These are phyloP conservation scores for Dicrostonyx torquatus DNA, from an alignment of 2,797 vertebrate species.

Conservation along the genomic window DNA sequence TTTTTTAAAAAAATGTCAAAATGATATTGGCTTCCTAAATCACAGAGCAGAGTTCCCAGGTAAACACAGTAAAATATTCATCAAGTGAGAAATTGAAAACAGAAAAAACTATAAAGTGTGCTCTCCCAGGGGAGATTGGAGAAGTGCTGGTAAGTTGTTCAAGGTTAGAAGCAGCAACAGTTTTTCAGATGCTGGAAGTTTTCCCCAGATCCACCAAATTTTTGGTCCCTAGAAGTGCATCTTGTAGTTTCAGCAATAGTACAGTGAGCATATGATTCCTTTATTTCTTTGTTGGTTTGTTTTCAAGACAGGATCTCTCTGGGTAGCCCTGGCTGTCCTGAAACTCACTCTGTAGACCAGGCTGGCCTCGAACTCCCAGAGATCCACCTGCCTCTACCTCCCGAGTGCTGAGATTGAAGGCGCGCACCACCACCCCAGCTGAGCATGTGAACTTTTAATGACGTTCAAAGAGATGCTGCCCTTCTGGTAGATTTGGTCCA, in stretches of 20 bases:
- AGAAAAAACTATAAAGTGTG: slow-evolving; percentile 8
- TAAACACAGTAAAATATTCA: slow-evolving; percentile 46
- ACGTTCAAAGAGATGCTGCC: neutral
- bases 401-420: neutral
- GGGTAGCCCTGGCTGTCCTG: neutral
- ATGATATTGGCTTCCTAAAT: slow-evolving; percentile 35
- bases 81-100: slow-evolving; percentile 33
- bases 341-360: neutral
- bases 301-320: neutral
- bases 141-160: neutral
- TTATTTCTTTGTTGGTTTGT: neutral
- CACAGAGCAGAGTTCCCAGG: neutral
- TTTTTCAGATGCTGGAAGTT: slow-evolving; percentile 2
- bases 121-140: neutral
- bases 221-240: neutral
- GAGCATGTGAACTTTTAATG: neutral
- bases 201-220: neutral
- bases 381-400: neutral
- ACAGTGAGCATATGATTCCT: neutral
- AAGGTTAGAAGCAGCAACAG: neutral
- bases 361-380: neutral
- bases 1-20: too few species aligned
- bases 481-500: neutral
- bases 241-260: neutral
- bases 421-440: rapidly evolving